Evolutionary conservation across 2,113 vertebrate genomes (phyloP).

Genomic region (Elachura formosa): DNA sequence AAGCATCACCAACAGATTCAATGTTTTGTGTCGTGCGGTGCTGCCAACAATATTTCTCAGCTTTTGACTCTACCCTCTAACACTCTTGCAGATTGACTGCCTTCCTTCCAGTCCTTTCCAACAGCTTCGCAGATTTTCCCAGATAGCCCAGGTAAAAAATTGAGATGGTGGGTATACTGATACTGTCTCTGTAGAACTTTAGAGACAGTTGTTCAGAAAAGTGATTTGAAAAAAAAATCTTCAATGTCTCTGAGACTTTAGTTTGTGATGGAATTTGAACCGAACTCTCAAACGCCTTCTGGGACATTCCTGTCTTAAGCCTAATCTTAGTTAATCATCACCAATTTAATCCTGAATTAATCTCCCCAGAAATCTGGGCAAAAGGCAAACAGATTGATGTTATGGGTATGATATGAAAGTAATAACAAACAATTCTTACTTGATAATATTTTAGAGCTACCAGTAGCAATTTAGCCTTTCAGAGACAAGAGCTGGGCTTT

Average conservation of each 20-base stretch:
- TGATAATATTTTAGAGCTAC: not conserved
- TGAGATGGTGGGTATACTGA: too few species aligned
- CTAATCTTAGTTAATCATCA: slow-evolving; percentile 45
- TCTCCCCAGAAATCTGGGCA: not conserved
- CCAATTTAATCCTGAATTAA: slow-evolving; percentile 9
- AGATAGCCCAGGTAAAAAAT: not conserved
- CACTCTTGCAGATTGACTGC: not conserved
- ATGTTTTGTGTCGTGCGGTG: not conserved
- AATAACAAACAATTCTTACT: not conserved
- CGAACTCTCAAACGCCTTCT: not conserved
- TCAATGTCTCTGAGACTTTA: not conserved
- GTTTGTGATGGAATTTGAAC: not conserved
- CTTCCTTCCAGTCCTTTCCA: not conserved
- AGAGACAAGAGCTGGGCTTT: not conserved
- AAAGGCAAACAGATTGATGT: not conserved
- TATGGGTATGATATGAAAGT: not conserved
- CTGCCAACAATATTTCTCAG: not conserved
- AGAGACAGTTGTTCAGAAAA: not conserved
- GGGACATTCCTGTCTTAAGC: not conserved
- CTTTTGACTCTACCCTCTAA: not conserved
- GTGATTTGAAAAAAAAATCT: not conserved
- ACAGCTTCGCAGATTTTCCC: not conserved
- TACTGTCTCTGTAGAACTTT: not conserved
- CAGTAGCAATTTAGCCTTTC: not conserved
- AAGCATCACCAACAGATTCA: not conserved